Base-by-base conservation (phyloP, 2,888 invertebrate species). In the Himalopsyche tibetana region DNA sequence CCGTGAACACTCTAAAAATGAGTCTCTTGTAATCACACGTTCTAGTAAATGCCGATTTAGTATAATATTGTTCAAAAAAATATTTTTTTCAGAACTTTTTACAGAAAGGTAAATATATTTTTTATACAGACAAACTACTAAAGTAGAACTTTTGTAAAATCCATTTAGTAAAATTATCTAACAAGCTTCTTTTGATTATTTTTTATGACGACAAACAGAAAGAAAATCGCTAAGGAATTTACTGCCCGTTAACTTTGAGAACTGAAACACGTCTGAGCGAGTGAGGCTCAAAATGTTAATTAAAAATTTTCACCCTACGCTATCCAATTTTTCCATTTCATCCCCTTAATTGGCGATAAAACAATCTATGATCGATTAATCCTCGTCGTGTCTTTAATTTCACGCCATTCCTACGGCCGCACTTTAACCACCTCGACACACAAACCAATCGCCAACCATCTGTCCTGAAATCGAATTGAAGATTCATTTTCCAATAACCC, bases 401-500 rank as follows among this genome's bases (percentile, higher is more conserved):
- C 80, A 51, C 83, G 82, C 55, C 85, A 82, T 82, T 79, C 42
- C 82, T 56, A 45, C 42, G 9, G 42, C 56, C 55, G 63, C 45
- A 15, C n/a, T 84, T 19, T 28, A 82, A 56, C 69, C 51, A 38
- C 51, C 51, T 38, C 74, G n/a, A 40, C 56, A 69, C 86, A 51
- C 55, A 56, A 81, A 84, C 86, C 84, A 84, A 86, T 80, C 83
- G 84, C 80, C 81, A 87, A 85, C 84, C 84, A 85, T 86, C 84
- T 38, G 69, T 51, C 86, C 42, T 19, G 80, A 80, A 88, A 88
- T 88, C 83, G 85, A 86, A 88, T 88, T 85, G 85, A 69, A 83
- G 81, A 38, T 56, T 82, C 87, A 81, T 86, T 88, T 88, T 55
- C 84, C 86, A 85, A 88, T 88, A 88, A 88, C 69, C 85, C 74